Conservation (phyloP, 92 coral and sea anemone species). For the Virgularia gustaviana region DNA sequence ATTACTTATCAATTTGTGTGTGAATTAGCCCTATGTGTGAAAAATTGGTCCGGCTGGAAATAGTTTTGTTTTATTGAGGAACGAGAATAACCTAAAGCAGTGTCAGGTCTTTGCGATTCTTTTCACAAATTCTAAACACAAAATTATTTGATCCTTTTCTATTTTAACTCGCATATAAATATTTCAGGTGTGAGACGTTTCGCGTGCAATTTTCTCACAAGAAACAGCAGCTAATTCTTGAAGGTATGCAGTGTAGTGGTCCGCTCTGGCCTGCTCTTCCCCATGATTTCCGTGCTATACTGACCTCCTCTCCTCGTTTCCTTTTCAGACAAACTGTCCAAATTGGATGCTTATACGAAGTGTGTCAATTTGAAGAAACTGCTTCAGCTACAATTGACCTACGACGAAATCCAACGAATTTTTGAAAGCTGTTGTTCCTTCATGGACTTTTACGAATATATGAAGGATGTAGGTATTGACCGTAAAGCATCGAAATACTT, state of each 20-base stretch:
- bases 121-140: no score
- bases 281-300: neutral
- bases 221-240: slow-evolving; percentile 66
- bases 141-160: no score
- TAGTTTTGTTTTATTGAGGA: no score
- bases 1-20: no score
- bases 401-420: slow-evolving; percentile 62
- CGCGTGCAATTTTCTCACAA: slow-evolving; percentile 57
- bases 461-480: slow-evolving; percentile 80
- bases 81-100: no score
- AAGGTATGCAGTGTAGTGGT: slow-evolving; percentile 66
- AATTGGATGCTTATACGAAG: slow-evolving; percentile 78
- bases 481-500: slow-evolving; percentile 75
- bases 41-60: no score
- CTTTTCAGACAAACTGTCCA: slow-evolving; percentile 62
- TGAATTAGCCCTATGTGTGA: no score
- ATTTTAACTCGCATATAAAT: no score
- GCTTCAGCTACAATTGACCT: slow-evolving; percentile 68
- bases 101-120: no score
- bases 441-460: slow-evolving; percentile 71
- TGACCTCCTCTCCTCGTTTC: neutral
- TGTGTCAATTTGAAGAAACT: slow-evolving; percentile 68
- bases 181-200: slow-evolving; percentile 62
- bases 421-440: slow-evolving; percentile 88
- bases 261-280: neutral